Conservation (phyloP, 2,888 invertebrate genomes). For the Taphrorychus bicolor region DNA sequence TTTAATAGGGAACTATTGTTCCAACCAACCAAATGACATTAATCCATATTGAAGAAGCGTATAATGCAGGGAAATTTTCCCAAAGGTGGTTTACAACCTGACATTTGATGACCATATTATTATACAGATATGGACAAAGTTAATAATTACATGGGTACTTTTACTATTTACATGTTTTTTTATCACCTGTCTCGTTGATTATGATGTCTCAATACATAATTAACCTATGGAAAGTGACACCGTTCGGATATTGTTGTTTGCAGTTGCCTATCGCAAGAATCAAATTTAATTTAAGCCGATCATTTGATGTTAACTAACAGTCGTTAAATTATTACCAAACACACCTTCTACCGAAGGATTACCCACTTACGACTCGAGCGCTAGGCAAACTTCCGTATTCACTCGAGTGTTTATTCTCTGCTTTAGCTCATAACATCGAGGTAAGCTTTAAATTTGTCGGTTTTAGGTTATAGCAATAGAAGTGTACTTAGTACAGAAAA, state of each 20-base stretch:
- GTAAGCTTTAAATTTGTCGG: neutral
- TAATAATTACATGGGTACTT: neutral
- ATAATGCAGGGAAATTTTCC: too few relatives aligned
- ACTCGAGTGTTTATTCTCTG: neutral
- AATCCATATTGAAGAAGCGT: too few relatives aligned
- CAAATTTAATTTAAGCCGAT: neutral
- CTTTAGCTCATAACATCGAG: neutral
- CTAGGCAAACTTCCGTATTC: neutral
- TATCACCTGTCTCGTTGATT: neutral
- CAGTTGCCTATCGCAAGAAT: neutral
- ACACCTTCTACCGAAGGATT: neutral
- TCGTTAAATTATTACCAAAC: neutral
- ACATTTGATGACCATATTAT: too few relatives aligned
- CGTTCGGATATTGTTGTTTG: neutral
- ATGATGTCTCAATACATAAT: neutral
- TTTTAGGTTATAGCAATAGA: neutral
- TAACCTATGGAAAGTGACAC: neutral
- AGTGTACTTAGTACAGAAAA: neutral
- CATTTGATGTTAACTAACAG: neutral
- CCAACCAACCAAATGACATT: too few relatives aligned
- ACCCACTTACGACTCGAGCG: neutral
- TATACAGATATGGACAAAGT: too few relatives aligned
- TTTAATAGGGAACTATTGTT: too few relatives aligned
- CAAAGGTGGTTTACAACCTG: too few relatives aligned
- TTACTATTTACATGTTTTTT: neutral